Evolutionary conservation across 1,140 invertebrate genomes (phyloP), one percentile per base, ranked within the genome.

Genomic region (Drosophila lini): DNA sequence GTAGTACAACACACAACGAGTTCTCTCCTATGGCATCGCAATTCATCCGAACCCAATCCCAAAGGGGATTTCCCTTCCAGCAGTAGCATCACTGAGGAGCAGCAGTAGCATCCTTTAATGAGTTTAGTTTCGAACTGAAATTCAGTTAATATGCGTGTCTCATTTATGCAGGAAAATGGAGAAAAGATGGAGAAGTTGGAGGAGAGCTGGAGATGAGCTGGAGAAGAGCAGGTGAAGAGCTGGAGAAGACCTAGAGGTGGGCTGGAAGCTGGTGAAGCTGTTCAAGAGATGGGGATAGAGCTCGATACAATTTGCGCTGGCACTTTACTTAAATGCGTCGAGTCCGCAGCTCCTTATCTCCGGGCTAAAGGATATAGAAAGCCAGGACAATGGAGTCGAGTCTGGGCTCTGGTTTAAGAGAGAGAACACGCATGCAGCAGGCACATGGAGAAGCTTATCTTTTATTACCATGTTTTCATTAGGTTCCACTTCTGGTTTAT

Each of bases 41-140:
- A 22, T 15, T 31, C 57, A 55, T 41, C 48, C 41, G 32, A 47
- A 61, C 28, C 34, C 52, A 55, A 55, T 55, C 52, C 52, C 34
- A 38, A 38, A 25, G 52, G 52, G 52, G 52, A 55, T 55, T 38
- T 25, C 52, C 50, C 50, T 7, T 7, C 19, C 19, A 3, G 5
- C 32, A 19, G 28, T 16, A 3, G 5, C 28, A 32, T 10, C 28
- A 52, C 31, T 19, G 0, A 15, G 11, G 5, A 38, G 36, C 8
- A 48, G 57, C 63, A 64, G 60, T 50, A 84, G 55, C 79, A 73
- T 73, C 68, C 44, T 75, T 89, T 81, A 88, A 88, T 88, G 84
- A 89, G 80, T 88, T 88, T 88, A 84, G 84, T 88, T 88, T 78
- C 65, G 59, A 68, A 88, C 84, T 84, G 78, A 74, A 89, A 74